Percentiles rank a stretch among this genome's conserved stretches.
These are phyloP conservation scores for Linnaemya vulpina DNA, from an alignment of 2,888 invertebrate species.

Conservation along the genomic window DNA sequence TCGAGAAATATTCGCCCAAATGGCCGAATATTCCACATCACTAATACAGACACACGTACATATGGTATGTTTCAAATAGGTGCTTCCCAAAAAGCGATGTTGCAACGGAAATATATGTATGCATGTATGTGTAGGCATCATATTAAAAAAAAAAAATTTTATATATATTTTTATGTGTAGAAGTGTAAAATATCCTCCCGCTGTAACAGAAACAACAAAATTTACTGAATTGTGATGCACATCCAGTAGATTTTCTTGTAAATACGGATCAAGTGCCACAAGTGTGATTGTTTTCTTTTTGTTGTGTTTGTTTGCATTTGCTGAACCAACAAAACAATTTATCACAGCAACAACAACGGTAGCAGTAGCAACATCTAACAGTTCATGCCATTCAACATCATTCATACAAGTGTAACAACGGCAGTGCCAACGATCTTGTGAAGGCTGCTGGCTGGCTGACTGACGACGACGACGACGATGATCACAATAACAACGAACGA, in stretches of 20 bases:
- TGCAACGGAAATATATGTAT: no score
- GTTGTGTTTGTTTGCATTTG: conserved; percentile 28
- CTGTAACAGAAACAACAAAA: background rate
- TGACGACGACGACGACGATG: conserved; percentile 39
- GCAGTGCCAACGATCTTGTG: conserved; percentile 67
- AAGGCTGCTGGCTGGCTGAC: conserved; percentile 59
- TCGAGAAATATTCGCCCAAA: no score
- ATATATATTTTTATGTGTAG: background rate
- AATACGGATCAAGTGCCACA: conserved; percentile 26
- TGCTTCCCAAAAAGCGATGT: no score
- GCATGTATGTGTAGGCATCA: no score
- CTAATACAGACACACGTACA: no score
- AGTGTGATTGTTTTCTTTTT: conserved; percentile 25
- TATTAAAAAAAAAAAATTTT: background rate
- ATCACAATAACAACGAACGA: conserved; percentile 18
- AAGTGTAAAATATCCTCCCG: conserved; percentile 17
- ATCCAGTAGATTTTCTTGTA: background rate
- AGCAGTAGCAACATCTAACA: conserved; percentile 49
- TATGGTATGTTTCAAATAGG: no score
- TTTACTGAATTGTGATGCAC: no score
- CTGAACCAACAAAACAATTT: conserved; percentile 5
- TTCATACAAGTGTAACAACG: conserved; percentile 54
- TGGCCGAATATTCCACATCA: no score
- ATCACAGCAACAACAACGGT: conserved; percentile 12
- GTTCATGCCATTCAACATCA: conserved; percentile 56